Conservation (phyloP, 30 jellyfish, hydroid and myxozoan genomes). For the Chrysaora quinquecirrha region DNA sequence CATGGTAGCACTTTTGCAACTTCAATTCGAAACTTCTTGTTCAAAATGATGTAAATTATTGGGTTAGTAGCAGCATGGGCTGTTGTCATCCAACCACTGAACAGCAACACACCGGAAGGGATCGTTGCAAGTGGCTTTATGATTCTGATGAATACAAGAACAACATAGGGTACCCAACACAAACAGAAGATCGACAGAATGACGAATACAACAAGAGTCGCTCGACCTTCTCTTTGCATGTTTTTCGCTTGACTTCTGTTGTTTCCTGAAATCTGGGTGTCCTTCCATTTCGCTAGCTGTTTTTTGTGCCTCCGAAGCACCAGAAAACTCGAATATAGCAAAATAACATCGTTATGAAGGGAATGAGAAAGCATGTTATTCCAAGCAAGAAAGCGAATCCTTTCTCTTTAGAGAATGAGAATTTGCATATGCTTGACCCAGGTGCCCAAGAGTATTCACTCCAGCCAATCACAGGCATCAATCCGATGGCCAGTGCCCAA, state of each 20-base stretch:
- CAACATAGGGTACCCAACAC: conserved; percentile 80
- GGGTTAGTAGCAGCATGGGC: conserved; percentile 80
- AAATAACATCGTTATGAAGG: conserved; percentile 62
- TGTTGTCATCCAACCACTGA: conserved; percentile 66
- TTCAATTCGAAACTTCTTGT: conserved; percentile 59
- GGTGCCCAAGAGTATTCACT: conserved; percentile 67
- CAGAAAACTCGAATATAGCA: conserved; percentile 64
- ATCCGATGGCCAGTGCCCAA: conserved; percentile 41
- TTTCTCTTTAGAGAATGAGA: conserved; percentile 57
- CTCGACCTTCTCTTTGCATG: conserved; percentile 77
- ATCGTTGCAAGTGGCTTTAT: conserved; percentile 39
- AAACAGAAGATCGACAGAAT: conserved; percentile 58
- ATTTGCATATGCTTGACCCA: conserved; percentile 64
- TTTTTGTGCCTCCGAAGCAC: conserved; percentile 66
- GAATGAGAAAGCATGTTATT: conserved; percentile 41
- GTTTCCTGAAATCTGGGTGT: conserved; percentile 23
- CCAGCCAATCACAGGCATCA: conserved; percentile 74
- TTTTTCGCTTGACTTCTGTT: conserved; percentile 43
- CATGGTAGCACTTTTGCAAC: conserved; percentile 51
- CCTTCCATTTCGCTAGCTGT: conserved; percentile 64
- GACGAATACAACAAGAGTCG: conserved; percentile 62
- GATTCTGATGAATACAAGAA: conserved; percentile 14
- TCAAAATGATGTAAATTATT: conserved; percentile 51
- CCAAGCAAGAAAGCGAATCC: conserved; percentile 62
- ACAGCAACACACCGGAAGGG: conserved; percentile 54